Evolutionary conservation across 2,888 invertebrate species (phyloP), one percentile per base, ranked within the genome.

Genomic region (Pollenia griseotomentosa): DNA sequence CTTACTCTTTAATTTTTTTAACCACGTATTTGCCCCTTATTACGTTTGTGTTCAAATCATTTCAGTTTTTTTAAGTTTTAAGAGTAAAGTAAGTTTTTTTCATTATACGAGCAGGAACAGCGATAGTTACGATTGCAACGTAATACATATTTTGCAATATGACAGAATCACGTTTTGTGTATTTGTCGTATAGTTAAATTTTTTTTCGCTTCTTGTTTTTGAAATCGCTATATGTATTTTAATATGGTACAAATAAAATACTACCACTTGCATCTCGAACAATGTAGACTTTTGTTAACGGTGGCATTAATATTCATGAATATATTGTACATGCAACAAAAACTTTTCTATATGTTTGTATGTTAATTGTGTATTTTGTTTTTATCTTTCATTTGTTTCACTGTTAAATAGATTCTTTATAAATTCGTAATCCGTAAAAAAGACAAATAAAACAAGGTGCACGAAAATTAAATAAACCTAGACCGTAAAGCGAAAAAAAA

Each of bases 331-430:
- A 71, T 46, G 63, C 42, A 75, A 51, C 51, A 63, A 65, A 77
- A 23, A 53, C 55, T 44, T 33, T 6, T 33, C 6, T 16, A 46
- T 46, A 12, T 44, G 7, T 73, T 7, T 59, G 33, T 46, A 46
- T 33, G 44, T 46, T 59, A 11, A 11, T 14, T 40, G 19, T 44
- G 10, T 12, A 19, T 53, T 23, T 75, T 48, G 16, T 51, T 2
- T 65, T 44, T 9, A 14, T 23, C 11, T 66, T 23, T 46, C n/a
- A 66, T 12, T 44, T 63, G 51, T 53, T 70, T 16, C 71, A 61
- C 80, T 80, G 70, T 71, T 71, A 71, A 77, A 77, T 77, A 44
- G 57, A 71, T 80, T 71, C 63, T 61, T 63, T 80, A 80, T 80
- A 23, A 70, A 80, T 63, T 61, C 42, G 51, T 53, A 61, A 61